A percentile compares a stretch with the other conserved stretches of the same genome.
Evolutionary conservation across 2,113 vertebrate species (phyloP).

Genomic region (Erythrolamprus reginae): DNA sequence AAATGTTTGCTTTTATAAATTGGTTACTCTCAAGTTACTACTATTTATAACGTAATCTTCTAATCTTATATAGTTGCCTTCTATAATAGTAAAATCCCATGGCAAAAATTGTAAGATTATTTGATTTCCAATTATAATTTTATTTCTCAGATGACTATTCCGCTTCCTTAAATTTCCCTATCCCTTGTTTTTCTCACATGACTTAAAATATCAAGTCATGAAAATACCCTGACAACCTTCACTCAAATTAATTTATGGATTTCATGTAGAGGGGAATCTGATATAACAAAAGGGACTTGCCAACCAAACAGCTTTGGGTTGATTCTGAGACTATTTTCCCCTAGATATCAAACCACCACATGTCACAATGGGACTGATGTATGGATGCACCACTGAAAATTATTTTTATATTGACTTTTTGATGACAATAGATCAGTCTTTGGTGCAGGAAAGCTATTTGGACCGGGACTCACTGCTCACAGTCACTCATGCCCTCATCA

Average conservation of each 20-base stretch:
- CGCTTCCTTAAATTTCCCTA: neutral
- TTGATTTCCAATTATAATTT: neutral
- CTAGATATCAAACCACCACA: neutral
- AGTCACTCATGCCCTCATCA: too few species aligned
- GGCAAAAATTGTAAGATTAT: neutral
- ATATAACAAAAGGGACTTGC: neutral
- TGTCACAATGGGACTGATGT: neutral
- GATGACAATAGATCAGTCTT: neutral
- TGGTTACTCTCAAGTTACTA: neutral
- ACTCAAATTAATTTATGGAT: neutral
- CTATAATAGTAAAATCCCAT: neutral
- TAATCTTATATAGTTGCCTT: neutral
- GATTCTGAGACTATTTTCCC: neutral
- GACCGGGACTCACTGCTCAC: too few species aligned
- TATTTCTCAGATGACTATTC: neutral
- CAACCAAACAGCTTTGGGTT: neutral
- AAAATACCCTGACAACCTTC: neutral
- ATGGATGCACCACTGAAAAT: neutral
- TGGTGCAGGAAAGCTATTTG: neutral
- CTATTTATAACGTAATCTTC: neutral
- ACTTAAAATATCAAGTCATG: neutral
- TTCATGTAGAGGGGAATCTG: neutral
- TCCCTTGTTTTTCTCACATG: neutral
- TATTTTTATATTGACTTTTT: neutral
- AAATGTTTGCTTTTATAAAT: neutral